phyloP scores from a whole-genome alignment of 2,113 vertebrate genomes.

The Marcusenius ussheri region DNA sequence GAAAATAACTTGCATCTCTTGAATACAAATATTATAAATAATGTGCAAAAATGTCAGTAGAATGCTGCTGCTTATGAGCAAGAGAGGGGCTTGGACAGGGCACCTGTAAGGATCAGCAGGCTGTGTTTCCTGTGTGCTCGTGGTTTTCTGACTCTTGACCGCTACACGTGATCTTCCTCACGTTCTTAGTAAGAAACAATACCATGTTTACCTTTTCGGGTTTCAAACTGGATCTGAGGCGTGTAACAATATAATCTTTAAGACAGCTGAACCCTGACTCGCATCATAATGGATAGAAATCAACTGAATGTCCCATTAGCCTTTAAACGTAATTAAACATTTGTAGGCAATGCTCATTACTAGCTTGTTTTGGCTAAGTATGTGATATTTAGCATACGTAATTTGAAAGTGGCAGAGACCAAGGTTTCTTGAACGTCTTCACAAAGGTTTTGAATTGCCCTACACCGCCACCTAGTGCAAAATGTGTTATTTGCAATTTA shows the following conservation, averaged over 20 bases:
- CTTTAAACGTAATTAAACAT: not conserved
- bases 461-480: not conserved
- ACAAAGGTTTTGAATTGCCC: not conserved
- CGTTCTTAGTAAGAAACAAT: no score
- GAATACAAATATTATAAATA: no score
- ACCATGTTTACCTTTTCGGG: no score
- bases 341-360: not conserved
- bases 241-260: not conserved
- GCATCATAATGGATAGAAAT: not conserved
- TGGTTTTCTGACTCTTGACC: no score
- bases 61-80: no score
- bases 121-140: no score
- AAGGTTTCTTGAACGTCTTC: not conserved
- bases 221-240: no score
- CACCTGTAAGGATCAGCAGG: no score
- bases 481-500: not conserved
- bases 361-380: not conserved
- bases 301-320: not conserved
- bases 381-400: not conserved
- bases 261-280: not conserved
- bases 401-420: not conserved
- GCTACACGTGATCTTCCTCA: no score
- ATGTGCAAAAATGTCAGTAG: no score
- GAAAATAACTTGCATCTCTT: no score
- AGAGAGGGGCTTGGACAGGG: no score